phyloP scores from a whole-genome alignment of 2,888 invertebrate genomes.

The Polymixis lichenea region DNA sequence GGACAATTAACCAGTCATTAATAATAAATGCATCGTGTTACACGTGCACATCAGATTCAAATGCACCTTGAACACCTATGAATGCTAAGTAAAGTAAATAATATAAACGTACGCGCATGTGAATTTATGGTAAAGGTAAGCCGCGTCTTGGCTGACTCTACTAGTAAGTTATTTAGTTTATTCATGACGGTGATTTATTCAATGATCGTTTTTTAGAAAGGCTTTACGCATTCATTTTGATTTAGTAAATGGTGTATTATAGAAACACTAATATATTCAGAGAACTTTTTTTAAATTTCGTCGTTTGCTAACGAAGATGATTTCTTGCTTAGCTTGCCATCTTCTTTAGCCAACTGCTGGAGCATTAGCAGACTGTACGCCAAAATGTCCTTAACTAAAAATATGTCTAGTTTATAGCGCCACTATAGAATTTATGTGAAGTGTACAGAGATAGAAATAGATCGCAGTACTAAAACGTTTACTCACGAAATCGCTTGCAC shows the following conservation, averaged over 20 bases:
- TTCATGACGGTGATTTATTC: neutral
- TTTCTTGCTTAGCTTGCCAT: neutral
- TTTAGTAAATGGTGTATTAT: neutral
- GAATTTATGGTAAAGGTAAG: conserved; percentile 41
- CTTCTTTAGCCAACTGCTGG: neutral
- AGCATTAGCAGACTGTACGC: neutral
- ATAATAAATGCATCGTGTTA: conserved; percentile 65
- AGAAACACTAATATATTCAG: too few relatives aligned
- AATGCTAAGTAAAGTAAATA: conserved; percentile 50
- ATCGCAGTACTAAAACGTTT: conserved; percentile 48
- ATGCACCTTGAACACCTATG: conserved; percentile 58
- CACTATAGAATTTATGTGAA: conserved; percentile 27
- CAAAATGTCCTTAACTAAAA: neutral
- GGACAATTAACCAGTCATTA: conserved; percentile 63
- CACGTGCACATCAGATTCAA: conserved; percentile 61
- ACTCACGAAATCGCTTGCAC: conserved; percentile 50
- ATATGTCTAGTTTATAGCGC: conserved; percentile 7
- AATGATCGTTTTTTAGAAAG: neutral
- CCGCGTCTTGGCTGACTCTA: conserved; percentile 9
- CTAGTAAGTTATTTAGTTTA: conserved; percentile 6
- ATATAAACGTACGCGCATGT: conserved; percentile 28
- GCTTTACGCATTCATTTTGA: neutral
- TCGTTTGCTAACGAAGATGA: neutral
- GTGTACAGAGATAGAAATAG: conserved; percentile 50
- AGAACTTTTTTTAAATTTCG: too few relatives aligned